Base-by-base conservation (phyloP, 2,888 invertebrate species). In the Trisateles emortualis region DNA sequence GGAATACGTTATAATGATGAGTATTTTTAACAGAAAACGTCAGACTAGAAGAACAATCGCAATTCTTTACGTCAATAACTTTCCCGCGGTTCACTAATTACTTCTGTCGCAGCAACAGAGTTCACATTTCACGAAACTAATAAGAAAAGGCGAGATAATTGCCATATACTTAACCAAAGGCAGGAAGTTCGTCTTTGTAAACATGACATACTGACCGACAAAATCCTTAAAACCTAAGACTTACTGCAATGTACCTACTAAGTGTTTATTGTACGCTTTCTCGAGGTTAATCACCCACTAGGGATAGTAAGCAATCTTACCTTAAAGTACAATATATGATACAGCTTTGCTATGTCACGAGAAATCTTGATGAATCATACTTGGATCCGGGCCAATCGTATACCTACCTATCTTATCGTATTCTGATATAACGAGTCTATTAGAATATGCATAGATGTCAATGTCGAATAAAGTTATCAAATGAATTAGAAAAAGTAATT, bases 171-270 rank as follows among this genome's bases (percentile, higher is more conserved):
- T 63, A 68, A 30, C 56, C 19, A 66, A 64, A 64, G 49, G 54
- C 59, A 74, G 71, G 75, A 74, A 76, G 71, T 66, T 64, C 40
- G 51, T 62, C 53, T 52, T 46, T 67, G 68, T 59, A 68, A 63
- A 69, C 72, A 70, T 71, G 86, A 73, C 86, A 86, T 66, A 89
- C 83, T 89, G 78, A 87, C 89, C 85, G 75, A 87, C 80, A 72
- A 82, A 83, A 76, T 80, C 81, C 83, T 81, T 83, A 65, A 74
- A 76, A 78, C 78, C 75, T 72, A 72, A 75, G 72, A 68, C 74
- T 75, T 62, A 74, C 70, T 78, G 72, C 67, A 74, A 84, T 81
- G 80, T 74, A 74, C 77, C 76, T 81, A 79, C 79, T 81, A 80
- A 80, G 69, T 71, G 67, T 68, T 70, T 63, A 54, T 61, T 68